Percentiles rank a stretch among this genome's conserved stretches.
phyloP scores from a whole-genome alignment of 1,140 invertebrate genomes.

The Zaprionus vittiger region DNA sequence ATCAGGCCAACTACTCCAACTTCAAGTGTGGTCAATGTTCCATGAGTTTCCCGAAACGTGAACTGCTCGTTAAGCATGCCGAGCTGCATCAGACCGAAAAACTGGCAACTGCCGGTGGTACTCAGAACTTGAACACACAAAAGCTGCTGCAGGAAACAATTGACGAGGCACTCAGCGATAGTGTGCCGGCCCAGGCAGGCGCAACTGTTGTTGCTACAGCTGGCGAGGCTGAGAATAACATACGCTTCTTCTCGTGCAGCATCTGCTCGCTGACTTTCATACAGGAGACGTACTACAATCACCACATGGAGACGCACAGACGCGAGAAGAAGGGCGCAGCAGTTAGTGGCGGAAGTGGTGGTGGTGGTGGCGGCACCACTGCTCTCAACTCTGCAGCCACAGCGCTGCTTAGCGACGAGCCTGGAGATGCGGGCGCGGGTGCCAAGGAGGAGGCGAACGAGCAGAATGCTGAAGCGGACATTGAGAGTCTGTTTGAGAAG shows the following conservation, averaged over 20 bases:
- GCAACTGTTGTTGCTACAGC: constrained; percentile 55
- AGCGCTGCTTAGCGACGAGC: constrained; percentile 72
- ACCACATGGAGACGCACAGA: constrained; percentile 84
- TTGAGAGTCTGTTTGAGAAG: constrained; percentile 84
- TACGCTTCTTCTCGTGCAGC: constrained; percentile 84
- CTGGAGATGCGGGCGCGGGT: constrained; percentile 39
- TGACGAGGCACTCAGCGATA: constrained; percentile 81
- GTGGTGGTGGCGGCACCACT: constrained; percentile 43
- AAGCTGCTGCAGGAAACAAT: constrained; percentile 83
- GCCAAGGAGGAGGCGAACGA: constrained; percentile 51
- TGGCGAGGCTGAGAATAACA: constrained; percentile 69
- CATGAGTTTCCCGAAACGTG: constrained; percentile 81
- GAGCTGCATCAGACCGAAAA: constrained; percentile 71
- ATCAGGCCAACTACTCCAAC: constrained; percentile 82
- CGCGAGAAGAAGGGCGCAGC: constrained; percentile 65
- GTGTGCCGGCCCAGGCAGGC: constrained; percentile 50
- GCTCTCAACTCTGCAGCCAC: constrained; percentile 68
- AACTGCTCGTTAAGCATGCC: constrained; percentile 79
- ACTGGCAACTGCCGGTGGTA: constrained; percentile 26
- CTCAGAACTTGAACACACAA: constrained; percentile 76
- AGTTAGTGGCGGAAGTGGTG: constrained; percentile 37
- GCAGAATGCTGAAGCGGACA: constrained; percentile 75
- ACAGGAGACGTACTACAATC: constrained; percentile 83
- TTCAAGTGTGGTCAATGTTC: constrained; percentile 84
- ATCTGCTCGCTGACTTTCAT: constrained; percentile 84